phyloP scores from a whole-genome alignment of 2,888 invertebrate genomes.

The Euzetes globulus region DNA sequence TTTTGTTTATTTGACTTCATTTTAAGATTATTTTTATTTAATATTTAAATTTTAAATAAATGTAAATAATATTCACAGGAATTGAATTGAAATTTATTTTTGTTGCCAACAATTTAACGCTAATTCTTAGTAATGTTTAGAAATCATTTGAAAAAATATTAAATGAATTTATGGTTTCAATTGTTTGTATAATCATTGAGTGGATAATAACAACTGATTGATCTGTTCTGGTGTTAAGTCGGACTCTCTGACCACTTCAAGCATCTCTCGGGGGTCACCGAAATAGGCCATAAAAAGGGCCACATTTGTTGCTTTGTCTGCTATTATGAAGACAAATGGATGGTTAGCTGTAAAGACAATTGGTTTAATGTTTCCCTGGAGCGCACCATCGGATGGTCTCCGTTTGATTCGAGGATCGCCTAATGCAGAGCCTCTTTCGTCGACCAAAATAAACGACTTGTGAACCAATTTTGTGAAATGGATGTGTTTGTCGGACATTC shows the following conservation, averaged over 20 bases:
- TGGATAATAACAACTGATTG: not conserved
- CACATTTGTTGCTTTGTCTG: conserved; percentile 23
- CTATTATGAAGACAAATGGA: conserved; percentile 35
- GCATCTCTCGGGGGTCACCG: conserved; percentile 32
- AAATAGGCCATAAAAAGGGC: conserved; percentile 33
- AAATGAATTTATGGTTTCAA: no score
- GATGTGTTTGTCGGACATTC: conserved; percentile 11
- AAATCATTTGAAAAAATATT: not conserved
- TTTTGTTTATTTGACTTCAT: no score
- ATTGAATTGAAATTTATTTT: no score
- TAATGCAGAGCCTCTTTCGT: conserved; percentile 30
- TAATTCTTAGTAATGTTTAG: no score
- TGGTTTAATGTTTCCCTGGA: not conserved
- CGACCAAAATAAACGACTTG: conserved; percentile 33
- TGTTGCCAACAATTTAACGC: no score
- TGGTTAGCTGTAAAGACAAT: conserved; percentile 32
- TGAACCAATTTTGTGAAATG: conserved; percentile 34
- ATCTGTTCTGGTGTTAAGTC: conserved; percentile 29
- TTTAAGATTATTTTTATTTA: no score
- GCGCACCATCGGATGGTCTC: not conserved
- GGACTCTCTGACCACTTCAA: conserved; percentile 34
- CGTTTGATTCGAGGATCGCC: not conserved
- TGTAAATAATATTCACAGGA: no score
- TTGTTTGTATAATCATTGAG: not conserved
- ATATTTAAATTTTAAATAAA: no score